Conservation (phyloP, 2,797 vertebrate species). For the Sciaenops ocellatus region DNA sequence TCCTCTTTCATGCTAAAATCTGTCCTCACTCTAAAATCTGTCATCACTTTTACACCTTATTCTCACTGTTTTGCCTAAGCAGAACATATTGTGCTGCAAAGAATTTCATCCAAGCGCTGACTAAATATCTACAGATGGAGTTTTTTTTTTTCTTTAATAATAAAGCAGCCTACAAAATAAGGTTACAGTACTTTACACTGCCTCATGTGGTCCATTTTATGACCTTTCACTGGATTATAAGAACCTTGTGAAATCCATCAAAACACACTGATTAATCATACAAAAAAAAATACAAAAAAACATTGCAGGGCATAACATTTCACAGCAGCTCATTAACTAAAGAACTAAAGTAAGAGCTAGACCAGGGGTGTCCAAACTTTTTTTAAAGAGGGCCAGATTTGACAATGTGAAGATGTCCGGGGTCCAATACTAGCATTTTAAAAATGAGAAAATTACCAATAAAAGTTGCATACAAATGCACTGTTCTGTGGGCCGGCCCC, state of each 20-base stretch:
- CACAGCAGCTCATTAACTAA: neutral
- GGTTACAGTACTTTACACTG: constrained; percentile 26
- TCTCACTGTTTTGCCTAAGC: constrained; percentile 24
- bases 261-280: constrained; percentile 24
- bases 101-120: constrained; percentile 2
- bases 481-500: too few species aligned
- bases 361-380: too few species aligned
- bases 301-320: neutral
- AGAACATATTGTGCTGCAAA: constrained; percentile 23
- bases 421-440: too few species aligned
- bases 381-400: too few species aligned
- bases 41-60: constrained; percentile 40
- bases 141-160: constrained; percentile 15
- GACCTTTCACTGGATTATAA: constrained; percentile 35
- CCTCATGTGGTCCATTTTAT: constrained; percentile 32
- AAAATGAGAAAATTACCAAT: too few species aligned
- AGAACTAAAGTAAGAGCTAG: neutral
- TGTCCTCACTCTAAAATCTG: constrained; percentile 39
- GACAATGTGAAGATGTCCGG: too few species aligned
- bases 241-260: constrained; percentile 36
- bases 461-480: too few species aligned
- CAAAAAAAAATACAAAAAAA: too few species aligned
- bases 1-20: constrained; percentile 29
- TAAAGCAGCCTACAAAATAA: constrained; percentile 27
- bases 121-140: constrained; percentile 17